A percentile compares a stretch with the other conserved stretches of the same genome.
phyloP scores from a whole-genome alignment of 2,888 invertebrate species.

The Villa cingulata region DNA sequence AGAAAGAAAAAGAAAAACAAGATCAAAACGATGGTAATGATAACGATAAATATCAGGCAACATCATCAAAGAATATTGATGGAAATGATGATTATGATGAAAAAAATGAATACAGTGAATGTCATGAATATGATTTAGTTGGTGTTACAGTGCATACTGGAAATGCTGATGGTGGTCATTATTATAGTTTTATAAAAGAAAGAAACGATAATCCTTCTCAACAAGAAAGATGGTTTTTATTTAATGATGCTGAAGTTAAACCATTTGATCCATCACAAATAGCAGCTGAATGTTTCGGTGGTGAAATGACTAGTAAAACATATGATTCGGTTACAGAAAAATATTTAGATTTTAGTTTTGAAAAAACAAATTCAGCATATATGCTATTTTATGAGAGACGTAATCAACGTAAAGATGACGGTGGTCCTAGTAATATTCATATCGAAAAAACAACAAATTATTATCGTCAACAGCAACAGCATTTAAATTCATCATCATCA shows the following conservation, averaged over 20 bases:
- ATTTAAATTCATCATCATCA: background rate
- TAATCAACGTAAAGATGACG: conserved; percentile 14
- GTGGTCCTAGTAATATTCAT: conserved; percentile 8
- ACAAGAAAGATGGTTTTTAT: conserved; percentile 83
- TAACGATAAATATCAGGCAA: conserved; percentile 17
- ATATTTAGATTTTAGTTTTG: conserved; percentile 94
- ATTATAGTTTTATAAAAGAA: conserved; percentile 90
- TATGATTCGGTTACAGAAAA: conserved; percentile 94
- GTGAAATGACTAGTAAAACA: conserved; percentile 95
- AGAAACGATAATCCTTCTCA: conserved; percentile 47
- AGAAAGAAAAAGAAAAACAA: conserved; percentile 23
- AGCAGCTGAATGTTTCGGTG: conserved; percentile 91
- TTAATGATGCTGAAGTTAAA: conserved; percentile 88
- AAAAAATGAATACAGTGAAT: conserved; percentile 48
- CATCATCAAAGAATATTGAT: too few relatives aligned
- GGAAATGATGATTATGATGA: conserved; percentile 18
- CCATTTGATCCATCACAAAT: conserved; percentile 90
- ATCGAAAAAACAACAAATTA: background rate
- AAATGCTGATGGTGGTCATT: conserved; percentile 95
- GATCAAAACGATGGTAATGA: conserved; percentile 18
- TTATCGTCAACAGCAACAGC: background rate
- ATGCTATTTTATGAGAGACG: conserved; percentile 92
- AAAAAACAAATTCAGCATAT: conserved; percentile 94
- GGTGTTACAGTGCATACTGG: conserved; percentile 96
- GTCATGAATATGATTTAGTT: conserved; percentile 69